These are phyloP conservation scores for Pseudomyrmex dendroicus DNA, from an alignment of 1,140 invertebrate species.

Conservation along the genomic window DNA sequence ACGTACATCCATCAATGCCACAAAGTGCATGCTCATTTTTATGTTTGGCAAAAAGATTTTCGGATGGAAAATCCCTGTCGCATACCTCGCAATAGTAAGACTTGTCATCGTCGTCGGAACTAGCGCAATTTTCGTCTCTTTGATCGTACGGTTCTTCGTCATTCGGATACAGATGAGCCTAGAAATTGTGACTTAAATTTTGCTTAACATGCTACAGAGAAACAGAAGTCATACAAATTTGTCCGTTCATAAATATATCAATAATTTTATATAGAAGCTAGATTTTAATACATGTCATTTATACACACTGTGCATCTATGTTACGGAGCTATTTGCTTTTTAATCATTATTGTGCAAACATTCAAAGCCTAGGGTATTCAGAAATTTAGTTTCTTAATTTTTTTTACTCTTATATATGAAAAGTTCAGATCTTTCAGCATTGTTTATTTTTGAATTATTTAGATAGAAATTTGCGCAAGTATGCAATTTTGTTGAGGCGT, in stretches of 20 bases:
- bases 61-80: conserved; percentile 88
- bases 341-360: conserved; percentile 8
- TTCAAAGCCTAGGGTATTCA: conserved; percentile 59
- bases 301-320: background rate
- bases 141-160: conserved; percentile 72
- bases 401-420: background rate
- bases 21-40: conserved; percentile 90
- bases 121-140: conserved; percentile 68
- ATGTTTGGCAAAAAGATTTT: conserved; percentile 88
- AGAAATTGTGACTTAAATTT: conserved; percentile 72
- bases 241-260: too few relatives aligned
- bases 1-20: conserved; percentile 92
- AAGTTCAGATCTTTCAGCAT: conserved; percentile 20
- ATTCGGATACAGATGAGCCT: conserved; percentile 76
- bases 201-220: conserved; percentile 23
- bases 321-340: conserved; percentile 24
- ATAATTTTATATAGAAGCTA: too few relatives aligned
- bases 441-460: conserved; percentile 6
- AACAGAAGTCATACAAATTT: too few relatives aligned
- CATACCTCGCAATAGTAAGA: conserved; percentile 90
- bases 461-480: background rate
- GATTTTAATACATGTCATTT: background rate
- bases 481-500: background rate
- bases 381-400: conserved; percentile 53
- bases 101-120: conserved; percentile 70